These are phyloP conservation scores for Blennius ocellaris DNA, from an alignment of 2,113 vertebrate species.

Conservation along the genomic window DNA sequence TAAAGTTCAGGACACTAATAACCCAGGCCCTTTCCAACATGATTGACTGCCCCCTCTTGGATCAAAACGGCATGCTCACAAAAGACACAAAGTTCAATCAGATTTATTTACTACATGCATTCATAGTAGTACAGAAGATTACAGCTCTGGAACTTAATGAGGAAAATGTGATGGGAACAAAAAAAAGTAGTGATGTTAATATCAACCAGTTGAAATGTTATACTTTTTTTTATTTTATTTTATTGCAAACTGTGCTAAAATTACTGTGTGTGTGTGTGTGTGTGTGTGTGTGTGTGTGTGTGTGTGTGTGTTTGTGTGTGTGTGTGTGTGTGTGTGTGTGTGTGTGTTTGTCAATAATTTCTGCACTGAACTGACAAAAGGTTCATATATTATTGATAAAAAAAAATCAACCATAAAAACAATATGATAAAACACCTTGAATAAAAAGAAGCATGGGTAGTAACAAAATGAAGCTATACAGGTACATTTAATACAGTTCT, in stretches of 20 bases:
- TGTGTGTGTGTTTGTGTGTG: constrained; percentile 34
- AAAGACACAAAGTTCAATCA: constrained; percentile 39
- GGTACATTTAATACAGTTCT: constrained; percentile 65
- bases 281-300: constrained; percentile 34
- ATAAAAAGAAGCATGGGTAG: constrained; percentile 67
- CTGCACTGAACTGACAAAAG: constrained; percentile 41
- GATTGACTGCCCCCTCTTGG: constrained; percentile 53
- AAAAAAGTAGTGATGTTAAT: constrained; percentile 61
- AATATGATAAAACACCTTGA: constrained; percentile 56
- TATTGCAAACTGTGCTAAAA: constrained; percentile 38
- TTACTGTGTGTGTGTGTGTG: constrained; percentile 30
- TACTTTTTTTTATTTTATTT: constrained; percentile 9
- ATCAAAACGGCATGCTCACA: not conserved
- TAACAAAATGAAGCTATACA: constrained; percentile 71
- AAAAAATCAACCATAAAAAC: constrained; percentile 52
- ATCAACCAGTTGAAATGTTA: constrained; percentile 21
- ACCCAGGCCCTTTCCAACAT: not conserved
- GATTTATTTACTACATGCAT: constrained; percentile 79
- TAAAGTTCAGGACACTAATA: not conserved
- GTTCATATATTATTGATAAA: constrained; percentile 62
- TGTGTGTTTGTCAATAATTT: constrained; percentile 45
- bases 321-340: constrained; percentile 29
- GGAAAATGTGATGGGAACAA: too few species aligned
- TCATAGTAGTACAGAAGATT: constrained; percentile 72
- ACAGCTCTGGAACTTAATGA: too few species aligned